phyloP scores from a whole-genome alignment of 2,113 vertebrate genomes.

The Neolamprologus fasciatus region DNA sequence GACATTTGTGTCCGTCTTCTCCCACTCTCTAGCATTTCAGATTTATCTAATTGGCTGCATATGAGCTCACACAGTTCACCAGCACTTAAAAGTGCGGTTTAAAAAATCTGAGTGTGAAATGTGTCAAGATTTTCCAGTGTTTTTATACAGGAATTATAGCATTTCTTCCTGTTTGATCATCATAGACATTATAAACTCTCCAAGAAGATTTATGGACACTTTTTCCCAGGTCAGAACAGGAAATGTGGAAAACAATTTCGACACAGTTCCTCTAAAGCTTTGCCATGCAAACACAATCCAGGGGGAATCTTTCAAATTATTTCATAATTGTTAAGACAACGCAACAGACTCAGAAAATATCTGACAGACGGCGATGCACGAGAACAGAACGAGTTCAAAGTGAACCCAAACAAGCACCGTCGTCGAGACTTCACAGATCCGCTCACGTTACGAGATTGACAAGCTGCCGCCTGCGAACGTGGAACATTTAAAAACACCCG shows the following conservation, averaged over 20 bases:
- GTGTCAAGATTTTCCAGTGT: not conserved
- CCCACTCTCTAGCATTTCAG: slow-evolving; percentile 14
- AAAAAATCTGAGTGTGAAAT: not conserved
- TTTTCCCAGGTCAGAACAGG: not conserved
- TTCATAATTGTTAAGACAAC: not conserved
- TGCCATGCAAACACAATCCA: not conserved
- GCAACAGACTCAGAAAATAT: not conserved
- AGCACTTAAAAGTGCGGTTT: not conserved
- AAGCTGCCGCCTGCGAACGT: not conserved
- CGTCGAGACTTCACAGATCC: not conserved
- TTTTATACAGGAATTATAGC: not conserved
- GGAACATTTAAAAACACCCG: not conserved
- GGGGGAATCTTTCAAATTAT: not conserved
- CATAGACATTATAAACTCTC: not conserved
- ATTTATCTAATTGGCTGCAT: slow-evolving; percentile 26
- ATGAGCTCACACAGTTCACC: not conserved
- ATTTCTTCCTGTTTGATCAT: not conserved
- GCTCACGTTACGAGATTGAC: not conserved
- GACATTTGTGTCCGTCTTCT: slow-evolving; percentile 36
- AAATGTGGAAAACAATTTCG: not conserved
- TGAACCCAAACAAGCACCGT: not conserved
- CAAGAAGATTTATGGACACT: not conserved
- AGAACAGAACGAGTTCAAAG: not conserved
- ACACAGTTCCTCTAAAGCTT: not conserved
- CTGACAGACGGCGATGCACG: not conserved